A percentile compares a stretch with the other conserved stretches of the same genome.
phyloP scores from a whole-genome alignment of 2,113 vertebrate genomes.

The Pavo muticus region DNA sequence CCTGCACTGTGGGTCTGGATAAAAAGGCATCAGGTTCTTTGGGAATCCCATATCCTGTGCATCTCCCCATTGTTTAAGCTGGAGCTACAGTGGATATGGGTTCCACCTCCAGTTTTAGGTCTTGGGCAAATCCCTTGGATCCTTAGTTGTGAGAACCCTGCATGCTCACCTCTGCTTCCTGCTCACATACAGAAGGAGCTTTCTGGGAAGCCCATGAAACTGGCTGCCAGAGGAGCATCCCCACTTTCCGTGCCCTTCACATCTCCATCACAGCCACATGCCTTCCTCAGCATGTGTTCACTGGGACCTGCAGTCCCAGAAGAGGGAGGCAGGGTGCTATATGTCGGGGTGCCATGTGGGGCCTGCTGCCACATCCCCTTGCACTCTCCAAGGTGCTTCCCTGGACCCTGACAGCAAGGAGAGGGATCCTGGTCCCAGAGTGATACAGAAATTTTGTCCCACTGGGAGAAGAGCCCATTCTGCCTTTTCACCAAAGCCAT shows the following conservation, averaged over 20 bases:
- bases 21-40: not conserved
- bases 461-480: not conserved
- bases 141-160: not conserved
- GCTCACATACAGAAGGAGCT: not conserved
- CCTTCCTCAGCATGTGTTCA: not conserved
- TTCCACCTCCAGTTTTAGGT: not conserved
- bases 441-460: not conserved
- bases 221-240: not conserved
- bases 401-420: not conserved
- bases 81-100: not conserved
- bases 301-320: not conserved
- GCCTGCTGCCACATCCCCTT: not conserved
- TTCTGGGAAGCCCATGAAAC: not conserved
- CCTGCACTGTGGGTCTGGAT: not conserved
- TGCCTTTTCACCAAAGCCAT: not conserved
- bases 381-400: not conserved
- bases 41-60: not conserved
- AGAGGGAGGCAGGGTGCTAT: not conserved
- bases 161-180: not conserved
- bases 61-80: not conserved
- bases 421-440: not conserved
- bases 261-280: not conserved
- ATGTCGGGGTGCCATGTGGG: fast-evolving
- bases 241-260: not conserved
- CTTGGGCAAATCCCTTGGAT: not conserved